phyloP scores from a whole-genome alignment of 2,113 vertebrate species.

The Pelecanoides urinatrix region DNA sequence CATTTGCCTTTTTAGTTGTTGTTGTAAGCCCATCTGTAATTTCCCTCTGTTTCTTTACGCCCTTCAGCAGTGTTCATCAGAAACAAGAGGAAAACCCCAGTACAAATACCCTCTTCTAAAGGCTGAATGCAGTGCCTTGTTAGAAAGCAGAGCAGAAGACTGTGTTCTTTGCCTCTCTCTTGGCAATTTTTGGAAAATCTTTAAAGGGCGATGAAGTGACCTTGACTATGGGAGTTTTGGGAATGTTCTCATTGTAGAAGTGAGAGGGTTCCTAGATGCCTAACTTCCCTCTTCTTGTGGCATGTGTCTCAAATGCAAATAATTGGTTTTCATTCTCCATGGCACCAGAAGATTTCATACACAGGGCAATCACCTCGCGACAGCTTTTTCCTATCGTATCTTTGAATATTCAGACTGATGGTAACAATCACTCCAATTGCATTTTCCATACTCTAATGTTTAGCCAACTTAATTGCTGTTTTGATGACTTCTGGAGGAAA shows the following conservation, averaged over 20 bases:
- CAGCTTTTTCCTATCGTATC: not conserved
- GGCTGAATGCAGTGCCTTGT: not conserved
- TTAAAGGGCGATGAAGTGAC: not conserved
- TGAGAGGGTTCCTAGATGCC: not conserved
- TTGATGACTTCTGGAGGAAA: not conserved
- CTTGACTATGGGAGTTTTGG: not conserved
- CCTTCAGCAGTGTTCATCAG: not conserved
- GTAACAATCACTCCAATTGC: not conserved
- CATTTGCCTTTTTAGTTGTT: not conserved
- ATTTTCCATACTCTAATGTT: not conserved
- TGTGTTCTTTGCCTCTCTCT: not conserved
- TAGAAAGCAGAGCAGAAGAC: not conserved
- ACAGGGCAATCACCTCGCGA: accelerated
- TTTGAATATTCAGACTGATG: not conserved
- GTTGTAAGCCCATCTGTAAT: not conserved
- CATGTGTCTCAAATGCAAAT: not conserved
- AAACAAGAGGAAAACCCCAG: not conserved
- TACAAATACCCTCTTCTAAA: not conserved
- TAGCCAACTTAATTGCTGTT: not conserved
- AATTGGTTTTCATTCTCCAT: not conserved
- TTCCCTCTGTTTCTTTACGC: not conserved
- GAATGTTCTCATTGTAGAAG: not conserved
- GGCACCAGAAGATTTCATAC: not conserved
- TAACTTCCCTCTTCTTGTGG: not conserved
- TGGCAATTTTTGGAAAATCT: not conserved